These are phyloP conservation scores for Lepidothrix coronata DNA, from an alignment of 2,113 vertebrate genomes.

Conservation along the genomic window DNA sequence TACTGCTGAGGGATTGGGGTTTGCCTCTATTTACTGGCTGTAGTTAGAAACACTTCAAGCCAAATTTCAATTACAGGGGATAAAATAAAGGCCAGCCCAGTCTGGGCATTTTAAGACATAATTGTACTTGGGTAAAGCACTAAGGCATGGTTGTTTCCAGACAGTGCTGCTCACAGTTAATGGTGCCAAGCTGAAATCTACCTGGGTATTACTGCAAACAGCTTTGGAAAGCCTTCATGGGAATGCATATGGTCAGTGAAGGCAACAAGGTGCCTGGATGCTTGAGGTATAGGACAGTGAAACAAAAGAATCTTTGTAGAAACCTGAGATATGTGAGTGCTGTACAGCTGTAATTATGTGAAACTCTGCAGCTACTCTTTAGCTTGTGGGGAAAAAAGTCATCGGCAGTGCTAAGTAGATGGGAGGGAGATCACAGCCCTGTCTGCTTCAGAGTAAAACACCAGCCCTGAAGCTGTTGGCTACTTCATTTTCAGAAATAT, in stretches of 20 bases:
- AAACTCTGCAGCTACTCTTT: background rate
- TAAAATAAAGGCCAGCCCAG: background rate
- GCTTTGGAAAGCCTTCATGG: background rate
- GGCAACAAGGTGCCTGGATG: background rate
- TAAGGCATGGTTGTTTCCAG: background rate
- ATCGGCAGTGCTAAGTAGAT: background rate
- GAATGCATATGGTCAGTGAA: fast-evolving
- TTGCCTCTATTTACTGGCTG: background rate
- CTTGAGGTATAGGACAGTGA: background rate
- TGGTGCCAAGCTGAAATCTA: background rate
- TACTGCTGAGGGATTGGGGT: background rate
- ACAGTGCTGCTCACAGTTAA: background rate
- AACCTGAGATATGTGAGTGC: background rate
- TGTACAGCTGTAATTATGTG: background rate
- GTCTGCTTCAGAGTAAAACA: background rate
- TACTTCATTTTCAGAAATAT: background rate
- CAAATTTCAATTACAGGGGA: slow-evolving; percentile 39
- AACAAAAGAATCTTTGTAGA: background rate
- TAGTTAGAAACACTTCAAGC: slow-evolving; percentile 1
- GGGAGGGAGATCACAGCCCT: background rate
- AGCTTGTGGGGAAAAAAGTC: background rate
- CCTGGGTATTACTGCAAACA: background rate
- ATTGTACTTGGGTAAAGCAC: background rate
- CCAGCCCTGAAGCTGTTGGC: background rate
- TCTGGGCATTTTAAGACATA: background rate